Percentiles rank a stretch among this genome's conserved stretches.
Conservation (phyloP, 2,113 vertebrate genomes). For the Salvelinus alpinus region DNA sequence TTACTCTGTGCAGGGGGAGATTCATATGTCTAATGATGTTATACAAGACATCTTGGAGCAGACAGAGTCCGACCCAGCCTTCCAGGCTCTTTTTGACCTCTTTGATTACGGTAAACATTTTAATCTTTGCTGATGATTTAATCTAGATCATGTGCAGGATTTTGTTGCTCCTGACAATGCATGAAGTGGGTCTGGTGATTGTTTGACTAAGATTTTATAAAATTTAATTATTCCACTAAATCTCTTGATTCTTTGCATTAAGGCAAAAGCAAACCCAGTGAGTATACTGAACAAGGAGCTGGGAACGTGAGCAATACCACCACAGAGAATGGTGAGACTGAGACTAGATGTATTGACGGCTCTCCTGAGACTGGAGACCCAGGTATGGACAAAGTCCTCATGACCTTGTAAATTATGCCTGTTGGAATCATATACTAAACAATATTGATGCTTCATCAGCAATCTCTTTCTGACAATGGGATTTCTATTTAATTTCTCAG, state of each 20-base stretch:
- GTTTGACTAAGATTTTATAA: background rate
- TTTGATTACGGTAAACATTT: constrained; percentile 87
- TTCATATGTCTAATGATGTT: constrained; percentile 97
- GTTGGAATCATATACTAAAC: background rate
- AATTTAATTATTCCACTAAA: background rate
- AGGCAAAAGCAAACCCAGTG: constrained; percentile 84
- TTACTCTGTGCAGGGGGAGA: constrained; percentile 80
- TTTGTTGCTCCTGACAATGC: background rate
- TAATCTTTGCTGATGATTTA: background rate
- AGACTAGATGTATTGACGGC: constrained; percentile 60
- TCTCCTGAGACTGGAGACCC: constrained; percentile 73
- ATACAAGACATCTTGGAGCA: constrained; percentile 96
- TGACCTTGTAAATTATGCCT: background rate
- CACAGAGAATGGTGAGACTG: constrained; percentile 63
- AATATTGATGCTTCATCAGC: background rate
- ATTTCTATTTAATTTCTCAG: constrained; percentile 61
- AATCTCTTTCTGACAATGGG: background rate
- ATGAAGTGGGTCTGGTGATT: background rate
- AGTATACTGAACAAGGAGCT: constrained; percentile 72
- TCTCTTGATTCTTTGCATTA: background rate
- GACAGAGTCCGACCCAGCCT: constrained; percentile 96
- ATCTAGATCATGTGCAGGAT: background rate
- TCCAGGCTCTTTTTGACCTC: constrained; percentile 96
- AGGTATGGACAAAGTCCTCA: constrained; percentile 52
- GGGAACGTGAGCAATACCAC: constrained; percentile 66